phyloP scores from a whole-genome alignment of 2,888 invertebrate genomes.

The Coremacera marginata region DNA sequence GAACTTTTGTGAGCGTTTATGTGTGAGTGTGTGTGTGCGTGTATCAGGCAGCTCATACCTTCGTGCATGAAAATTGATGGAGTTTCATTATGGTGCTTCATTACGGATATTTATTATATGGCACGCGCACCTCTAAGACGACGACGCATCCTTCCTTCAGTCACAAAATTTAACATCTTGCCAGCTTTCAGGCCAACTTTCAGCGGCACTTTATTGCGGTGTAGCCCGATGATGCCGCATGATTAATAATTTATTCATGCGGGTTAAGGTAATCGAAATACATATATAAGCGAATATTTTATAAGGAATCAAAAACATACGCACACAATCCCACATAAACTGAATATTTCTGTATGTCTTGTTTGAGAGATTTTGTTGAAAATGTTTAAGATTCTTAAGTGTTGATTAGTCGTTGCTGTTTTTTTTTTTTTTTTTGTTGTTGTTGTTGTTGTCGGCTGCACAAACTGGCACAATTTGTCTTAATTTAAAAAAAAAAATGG shows the following conservation, averaged over 20 bases:
- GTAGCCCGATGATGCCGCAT: slow-evolving; percentile 10
- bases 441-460: background rate
- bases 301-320: background rate
- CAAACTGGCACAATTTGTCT: slow-evolving; percentile 24
- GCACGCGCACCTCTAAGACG: background rate
- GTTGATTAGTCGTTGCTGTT: slow-evolving; percentile 5
- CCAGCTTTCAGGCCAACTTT: background rate
- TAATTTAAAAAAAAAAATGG: background rate
- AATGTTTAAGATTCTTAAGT: background rate
- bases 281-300: background rate
- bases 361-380: background rate
- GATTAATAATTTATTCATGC: slow-evolving; percentile 33
- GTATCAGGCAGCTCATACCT: background rate
- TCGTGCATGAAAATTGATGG: slow-evolving; percentile 11
- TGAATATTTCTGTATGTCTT: background rate
- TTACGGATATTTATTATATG: slow-evolving; percentile 17
- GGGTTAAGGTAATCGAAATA: slow-evolving; percentile 7
- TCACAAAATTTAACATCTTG: background rate
- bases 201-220: background rate
- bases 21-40: no score
- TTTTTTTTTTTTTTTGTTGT: background rate
- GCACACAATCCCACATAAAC: background rate
- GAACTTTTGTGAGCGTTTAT: background rate
- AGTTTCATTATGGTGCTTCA: slow-evolving; percentile 22
- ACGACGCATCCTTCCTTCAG: background rate